Conservation (phyloP, 1,140 invertebrate species). For the Sogatella furcifera region DNA sequence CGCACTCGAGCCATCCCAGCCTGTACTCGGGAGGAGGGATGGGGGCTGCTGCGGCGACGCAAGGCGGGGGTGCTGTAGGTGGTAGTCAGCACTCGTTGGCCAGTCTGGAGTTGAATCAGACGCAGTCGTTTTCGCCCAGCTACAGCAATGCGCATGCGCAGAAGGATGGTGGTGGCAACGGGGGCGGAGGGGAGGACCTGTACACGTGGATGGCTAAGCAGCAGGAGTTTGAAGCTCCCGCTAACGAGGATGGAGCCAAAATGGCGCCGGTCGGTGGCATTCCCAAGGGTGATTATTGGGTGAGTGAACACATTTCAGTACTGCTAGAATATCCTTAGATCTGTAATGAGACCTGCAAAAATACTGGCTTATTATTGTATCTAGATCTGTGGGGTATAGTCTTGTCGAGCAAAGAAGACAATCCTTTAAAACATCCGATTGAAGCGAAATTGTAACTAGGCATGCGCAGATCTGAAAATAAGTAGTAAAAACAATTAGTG, state of each 20-base stretch:
- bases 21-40: constrained; percentile 39
- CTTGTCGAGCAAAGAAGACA: too few relatives aligned
- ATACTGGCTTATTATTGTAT: too few relatives aligned
- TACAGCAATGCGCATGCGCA: background rate
- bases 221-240: constrained; percentile 50
- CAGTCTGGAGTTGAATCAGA: constrained; percentile 29
- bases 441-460: too few relatives aligned
- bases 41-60: background rate
- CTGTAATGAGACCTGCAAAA: too few relatives aligned
- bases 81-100: constrained; percentile 37
- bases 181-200: constrained; percentile 61
- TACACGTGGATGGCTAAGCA: constrained; percentile 95
- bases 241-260: constrained; percentile 9
- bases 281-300: constrained; percentile 14
- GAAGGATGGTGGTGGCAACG: constrained; percentile 9
- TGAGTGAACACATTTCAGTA: too few relatives aligned
- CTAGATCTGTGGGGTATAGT: too few relatives aligned
- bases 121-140: constrained; percentile 17
- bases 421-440: too few relatives aligned
- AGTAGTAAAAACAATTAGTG: too few relatives aligned
- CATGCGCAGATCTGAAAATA: too few relatives aligned
- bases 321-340: too few relatives aligned
- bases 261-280: background rate
- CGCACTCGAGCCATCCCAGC: constrained; percentile 41
- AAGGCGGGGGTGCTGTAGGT: constrained; percentile 21